Percentiles rank a stretch among this genome's conserved stretches.
Conservation (phyloP, 2,113 vertebrate genomes). For the Laticauda colubrina region DNA sequence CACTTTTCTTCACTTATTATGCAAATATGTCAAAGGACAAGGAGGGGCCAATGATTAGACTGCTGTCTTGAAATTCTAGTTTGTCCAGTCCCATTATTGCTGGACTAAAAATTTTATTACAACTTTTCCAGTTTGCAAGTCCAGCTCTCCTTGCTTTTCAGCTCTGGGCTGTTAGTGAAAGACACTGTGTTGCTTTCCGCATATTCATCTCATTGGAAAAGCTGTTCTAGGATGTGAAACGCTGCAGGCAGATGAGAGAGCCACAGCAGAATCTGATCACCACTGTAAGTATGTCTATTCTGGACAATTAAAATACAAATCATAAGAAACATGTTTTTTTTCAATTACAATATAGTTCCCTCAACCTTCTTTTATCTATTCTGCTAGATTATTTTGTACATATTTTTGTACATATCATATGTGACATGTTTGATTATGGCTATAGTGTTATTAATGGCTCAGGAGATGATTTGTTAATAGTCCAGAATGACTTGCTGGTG, state of each 20-base stretch:
- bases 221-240: background rate
- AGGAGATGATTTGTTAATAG: background rate
- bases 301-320: background rate
- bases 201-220: background rate
- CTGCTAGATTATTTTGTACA: background rate
- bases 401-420: background rate
- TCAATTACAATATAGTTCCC: background rate
- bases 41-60: background rate
- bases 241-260: constrained; percentile 31
- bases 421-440: background rate
- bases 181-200: constrained; percentile 9
- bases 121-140: background rate
- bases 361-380: constrained; percentile 17
- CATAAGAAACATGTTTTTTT: constrained; percentile 5
- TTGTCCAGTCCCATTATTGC: constrained; percentile 4
- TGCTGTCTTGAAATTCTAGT: constrained; percentile 19
- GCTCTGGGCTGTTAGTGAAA: background rate
- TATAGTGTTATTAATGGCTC: background rate
- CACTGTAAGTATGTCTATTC: constrained; percentile 16
- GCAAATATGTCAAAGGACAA: background rate
- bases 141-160: fast-evolving
- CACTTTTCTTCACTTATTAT: fast-evolving
- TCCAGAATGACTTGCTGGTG: background rate
- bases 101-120: background rate
- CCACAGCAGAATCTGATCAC: constrained; percentile 12